Conservation (phyloP, 2,888 invertebrate genomes). For the Matsumyia berberina region DNA sequence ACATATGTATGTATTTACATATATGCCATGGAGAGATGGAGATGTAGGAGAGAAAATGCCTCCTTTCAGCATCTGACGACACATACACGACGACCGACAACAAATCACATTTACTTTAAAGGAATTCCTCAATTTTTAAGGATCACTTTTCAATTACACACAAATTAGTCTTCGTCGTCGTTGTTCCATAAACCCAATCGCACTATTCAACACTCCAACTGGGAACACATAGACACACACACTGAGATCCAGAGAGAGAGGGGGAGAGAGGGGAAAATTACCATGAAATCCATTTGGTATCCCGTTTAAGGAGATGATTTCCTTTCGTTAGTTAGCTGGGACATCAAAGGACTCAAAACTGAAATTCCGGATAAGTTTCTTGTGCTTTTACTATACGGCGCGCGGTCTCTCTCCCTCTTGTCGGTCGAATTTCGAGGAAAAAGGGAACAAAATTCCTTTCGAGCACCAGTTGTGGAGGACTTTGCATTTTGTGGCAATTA, state of each 20-base stretch:
- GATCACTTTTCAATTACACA: conserved; percentile 53
- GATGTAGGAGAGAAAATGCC: too few species aligned
- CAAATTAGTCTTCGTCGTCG: conserved; percentile 42
- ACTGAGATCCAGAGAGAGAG: too few species aligned
- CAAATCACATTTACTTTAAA: conserved; percentile 21
- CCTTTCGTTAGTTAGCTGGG: conserved; percentile 1
- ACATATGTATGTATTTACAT: neutral
- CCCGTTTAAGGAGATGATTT: conserved; percentile 48
- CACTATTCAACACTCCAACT: conserved; percentile 30
- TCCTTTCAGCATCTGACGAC: neutral
- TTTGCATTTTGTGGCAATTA: conserved; percentile 39
- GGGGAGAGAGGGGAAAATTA: conserved; percentile 31
- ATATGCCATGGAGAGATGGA: too few species aligned
- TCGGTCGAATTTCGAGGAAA: too few species aligned
- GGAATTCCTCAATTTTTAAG: conserved; percentile 26
- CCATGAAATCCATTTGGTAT: conserved; percentile 46
- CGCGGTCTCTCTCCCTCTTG: too few species aligned
- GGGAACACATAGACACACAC: neutral
- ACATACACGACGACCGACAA: neutral
- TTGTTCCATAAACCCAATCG: neutral
- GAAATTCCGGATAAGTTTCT: conserved; percentile 14
- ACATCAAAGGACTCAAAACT: conserved; percentile 65
- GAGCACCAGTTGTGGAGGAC: conserved; percentile 57
- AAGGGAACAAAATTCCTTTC: conserved; percentile 48
- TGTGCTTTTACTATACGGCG: too few species aligned